Conservation (phyloP, 2,113 vertebrate species). For the Corythoichthys haematopterus region DNA sequence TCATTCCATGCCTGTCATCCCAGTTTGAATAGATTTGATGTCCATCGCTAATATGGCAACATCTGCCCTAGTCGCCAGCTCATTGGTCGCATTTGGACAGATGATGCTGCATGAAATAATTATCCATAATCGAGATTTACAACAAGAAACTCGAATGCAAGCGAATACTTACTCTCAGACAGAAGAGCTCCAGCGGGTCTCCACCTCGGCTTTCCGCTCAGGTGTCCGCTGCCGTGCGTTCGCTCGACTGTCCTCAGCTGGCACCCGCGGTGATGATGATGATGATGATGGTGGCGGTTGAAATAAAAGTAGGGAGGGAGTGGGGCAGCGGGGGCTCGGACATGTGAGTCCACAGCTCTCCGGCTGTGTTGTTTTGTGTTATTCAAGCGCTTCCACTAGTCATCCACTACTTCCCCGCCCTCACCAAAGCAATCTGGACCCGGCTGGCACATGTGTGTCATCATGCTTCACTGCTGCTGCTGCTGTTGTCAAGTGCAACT, state of each 20-base stretch:
- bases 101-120: constrained; percentile 49
- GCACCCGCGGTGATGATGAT: constrained; percentile 19
- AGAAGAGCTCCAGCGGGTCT: constrained; percentile 27
- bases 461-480: constrained; percentile 49
- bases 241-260: constrained; percentile 29
- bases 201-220: constrained; percentile 12
- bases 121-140: neutral
- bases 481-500: constrained; percentile 57
- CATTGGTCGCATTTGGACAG: constrained; percentile 50
- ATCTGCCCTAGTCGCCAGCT: constrained; percentile 2
- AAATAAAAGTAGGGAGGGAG: neutral
- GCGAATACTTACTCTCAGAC: constrained; percentile 39
- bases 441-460: constrained; percentile 38
- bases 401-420: constrained; percentile 24
- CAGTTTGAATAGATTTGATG: too few species aligned
- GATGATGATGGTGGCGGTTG: neutral
- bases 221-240: constrained; percentile 26
- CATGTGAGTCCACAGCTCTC: constrained; percentile 20
- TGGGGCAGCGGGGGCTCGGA: neutral
- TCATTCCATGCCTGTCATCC: too few species aligned
- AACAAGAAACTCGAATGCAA: neutral
- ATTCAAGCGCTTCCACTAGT: constrained; percentile 30
- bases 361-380: constrained; percentile 21
- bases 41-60: too few species aligned
- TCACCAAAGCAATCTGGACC: constrained; percentile 26